Conservation (phyloP, 2,113 vertebrate genomes). For the Tinamus guttatus region DNA sequence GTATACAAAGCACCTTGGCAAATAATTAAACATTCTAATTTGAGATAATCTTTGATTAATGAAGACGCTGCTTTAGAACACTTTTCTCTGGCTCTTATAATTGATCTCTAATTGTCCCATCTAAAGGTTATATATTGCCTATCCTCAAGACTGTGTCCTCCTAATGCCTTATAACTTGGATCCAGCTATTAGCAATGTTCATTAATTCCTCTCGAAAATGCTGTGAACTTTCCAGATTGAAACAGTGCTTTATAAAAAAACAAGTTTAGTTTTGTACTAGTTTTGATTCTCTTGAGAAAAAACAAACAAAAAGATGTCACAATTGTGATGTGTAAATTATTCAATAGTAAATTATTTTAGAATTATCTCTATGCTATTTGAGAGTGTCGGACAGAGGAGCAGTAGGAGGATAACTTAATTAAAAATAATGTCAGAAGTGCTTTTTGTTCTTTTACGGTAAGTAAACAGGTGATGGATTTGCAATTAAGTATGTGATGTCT, state of each 20-base stretch:
- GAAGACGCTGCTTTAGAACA: conserved; percentile 45
- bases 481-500: not conserved
- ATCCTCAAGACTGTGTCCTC: conserved; percentile 59
- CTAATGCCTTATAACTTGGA: conserved; percentile 53
- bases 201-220: conserved; percentile 64
- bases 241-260: not conserved
- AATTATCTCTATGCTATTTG: not conserved
- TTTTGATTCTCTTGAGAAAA: not conserved
- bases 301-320: not conserved
- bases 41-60: conserved; percentile 68
- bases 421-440: conserved; percentile 10
- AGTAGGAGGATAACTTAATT: conserved; percentile 34
- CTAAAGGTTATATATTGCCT: conserved; percentile 75
- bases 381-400: not conserved
- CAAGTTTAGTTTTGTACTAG: not conserved
- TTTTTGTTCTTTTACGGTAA: conserved; percentile 8
- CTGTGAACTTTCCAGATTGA: conserved; percentile 49
- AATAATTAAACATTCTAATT: conserved; percentile 71
- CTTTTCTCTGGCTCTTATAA: conserved; percentile 59
- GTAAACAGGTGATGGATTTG: conserved; percentile 9
- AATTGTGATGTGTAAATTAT: not conserved
- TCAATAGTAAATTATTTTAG: not conserved
- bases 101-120: conserved; percentile 70
- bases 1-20: conserved; percentile 23
- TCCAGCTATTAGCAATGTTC: conserved; percentile 60